Percentiles rank a stretch among this genome's conserved stretches.
Evolutionary conservation across 2,888 invertebrate species (phyloP).

Genomic region (Heliothis peltigera): DNA sequence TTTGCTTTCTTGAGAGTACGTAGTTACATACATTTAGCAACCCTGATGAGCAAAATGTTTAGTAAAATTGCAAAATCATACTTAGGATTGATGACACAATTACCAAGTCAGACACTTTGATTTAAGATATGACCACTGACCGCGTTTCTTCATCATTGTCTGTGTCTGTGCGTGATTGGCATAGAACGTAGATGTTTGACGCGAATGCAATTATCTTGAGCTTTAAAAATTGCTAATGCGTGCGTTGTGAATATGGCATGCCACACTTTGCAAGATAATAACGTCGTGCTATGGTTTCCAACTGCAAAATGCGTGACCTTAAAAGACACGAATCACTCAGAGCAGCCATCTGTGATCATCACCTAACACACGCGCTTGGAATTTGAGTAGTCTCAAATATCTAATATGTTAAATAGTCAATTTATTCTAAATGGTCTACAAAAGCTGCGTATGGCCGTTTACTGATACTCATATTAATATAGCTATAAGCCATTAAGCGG

Average conservation of each 20-base stretch:
- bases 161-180: neutral
- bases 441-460: slow-evolving; percentile 48
- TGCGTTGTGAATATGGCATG: slow-evolving; percentile 11
- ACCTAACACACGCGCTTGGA: slow-evolving; percentile 57
- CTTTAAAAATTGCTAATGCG: slow-evolving; percentile 22
- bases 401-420: slow-evolving; percentile 50
- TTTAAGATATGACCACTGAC: neutral
- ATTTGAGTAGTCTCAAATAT: slow-evolving; percentile 51
- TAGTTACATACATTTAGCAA: neutral
- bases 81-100: neutral
- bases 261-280: slow-evolving; percentile 36
- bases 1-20: too few relatives aligned
- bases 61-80: neutral
- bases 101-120: neutral
- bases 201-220: neutral
- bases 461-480: slow-evolving; percentile 55
- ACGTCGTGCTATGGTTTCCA: slow-evolving; percentile 45
- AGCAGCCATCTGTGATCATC: slow-evolving; percentile 67
- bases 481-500: slow-evolving; percentile 52
- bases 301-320: slow-evolving; percentile 52
- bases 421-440: slow-evolving; percentile 40
- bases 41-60: neutral
- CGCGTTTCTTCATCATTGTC: neutral
- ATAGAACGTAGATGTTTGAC: neutral
- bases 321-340: slow-evolving; percentile 57